Evolutionary conservation across 2,113 vertebrate genomes (phyloP), one percentile per base, ranked within the genome.

Genomic region (Cavia aperea): DNA sequence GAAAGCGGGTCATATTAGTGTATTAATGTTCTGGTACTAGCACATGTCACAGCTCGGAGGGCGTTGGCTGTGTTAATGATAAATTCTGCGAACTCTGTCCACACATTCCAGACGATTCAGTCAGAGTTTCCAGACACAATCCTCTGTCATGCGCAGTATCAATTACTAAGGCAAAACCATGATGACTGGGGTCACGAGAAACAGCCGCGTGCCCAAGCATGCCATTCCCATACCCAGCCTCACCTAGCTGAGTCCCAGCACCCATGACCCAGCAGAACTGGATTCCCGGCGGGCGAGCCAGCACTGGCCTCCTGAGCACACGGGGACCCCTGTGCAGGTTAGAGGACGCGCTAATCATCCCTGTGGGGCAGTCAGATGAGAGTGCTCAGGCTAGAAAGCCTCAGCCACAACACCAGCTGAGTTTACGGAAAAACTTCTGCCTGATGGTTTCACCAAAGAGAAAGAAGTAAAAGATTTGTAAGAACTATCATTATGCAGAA

Each of bases 61-160:
- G 81, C 15, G n/a, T 95, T 92, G 92, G 81, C 88, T 78, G 18
- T 51, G 88, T 75, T 90, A 95, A 54, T 90, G 95, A 86, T 90
- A 81, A 94, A 92, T 86, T 93, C 7, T 81, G 39, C 66, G 70
- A 95, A 46, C 81, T 91, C 21, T 94, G 84, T 92, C 88, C 94
- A 79, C 54, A 94, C 85, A 81, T 92, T 78, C 46, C 89, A 97
- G 82, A 88, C 89, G 68, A 90, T 96, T 92, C 93, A 91, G 95
- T 75, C 70, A 39, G 39, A 9, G 39, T 62, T 43, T 81, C 87
- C 91, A 93, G 85, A 43, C 89, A 94, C 43, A 86, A 92, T 65
- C 16, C 9, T 94, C 81, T 54, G 90, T 43, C 75, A 58, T 56
- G 73, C 7, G 88, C 79, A 86, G 46, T 33, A 94, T 91, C 46